Conservation (phyloP, 1,140 invertebrate species). For the Bombus polaris region DNA sequence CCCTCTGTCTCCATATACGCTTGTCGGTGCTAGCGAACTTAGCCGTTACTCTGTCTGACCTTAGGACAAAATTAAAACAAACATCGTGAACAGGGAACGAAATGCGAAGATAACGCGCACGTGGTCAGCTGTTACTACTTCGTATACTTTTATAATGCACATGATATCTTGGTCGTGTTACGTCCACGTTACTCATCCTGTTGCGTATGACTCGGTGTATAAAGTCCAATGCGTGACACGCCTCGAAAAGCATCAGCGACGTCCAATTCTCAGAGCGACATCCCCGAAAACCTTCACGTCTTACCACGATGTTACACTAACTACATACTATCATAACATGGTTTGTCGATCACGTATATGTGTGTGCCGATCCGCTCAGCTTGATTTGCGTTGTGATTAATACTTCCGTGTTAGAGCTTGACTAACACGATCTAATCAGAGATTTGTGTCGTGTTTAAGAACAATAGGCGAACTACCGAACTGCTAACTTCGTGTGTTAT, state of each 20-base stretch:
- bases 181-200: background rate
- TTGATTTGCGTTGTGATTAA: conserved; percentile 48
- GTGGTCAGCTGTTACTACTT: conserved; percentile 1
- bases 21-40: conserved; percentile 54
- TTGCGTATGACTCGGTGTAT: background rate
- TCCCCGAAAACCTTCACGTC: background rate
- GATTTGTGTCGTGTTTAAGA: background rate
- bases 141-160: background rate
- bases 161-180: background rate
- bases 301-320: conserved; percentile 13
- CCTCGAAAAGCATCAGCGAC: background rate
- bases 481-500: background rate
- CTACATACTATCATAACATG: background rate
- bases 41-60: conserved; percentile 1
- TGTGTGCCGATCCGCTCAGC: background rate
- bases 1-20: conserved; percentile 1
- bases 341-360: conserved; percentile 13
- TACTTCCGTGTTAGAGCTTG: conserved; percentile 36
- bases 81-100: background rate
- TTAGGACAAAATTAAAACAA: conserved; percentile 45
- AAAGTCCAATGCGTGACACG: no score
- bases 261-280: background rate
- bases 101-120: conserved; percentile 2
- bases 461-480: no score
- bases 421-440: conserved; percentile 38